A percentile compares a stretch with the other conserved stretches of the same genome.
Evolutionary conservation across 2,113 vertebrate genomes (phyloP).

Genomic region (Sorex araneus): DNA sequence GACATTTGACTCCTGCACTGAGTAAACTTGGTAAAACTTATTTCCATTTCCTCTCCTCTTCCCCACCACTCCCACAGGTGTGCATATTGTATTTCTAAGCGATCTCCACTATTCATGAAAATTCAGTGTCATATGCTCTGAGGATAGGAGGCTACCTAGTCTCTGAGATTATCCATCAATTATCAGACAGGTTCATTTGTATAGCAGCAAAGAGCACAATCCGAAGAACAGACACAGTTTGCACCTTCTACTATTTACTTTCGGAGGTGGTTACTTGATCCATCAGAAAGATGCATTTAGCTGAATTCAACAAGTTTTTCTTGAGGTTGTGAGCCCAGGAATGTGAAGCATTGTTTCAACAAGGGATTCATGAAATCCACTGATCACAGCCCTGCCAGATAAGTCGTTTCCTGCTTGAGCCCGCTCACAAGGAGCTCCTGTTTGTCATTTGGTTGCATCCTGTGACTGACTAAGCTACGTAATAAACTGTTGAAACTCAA

Average conservation of each 20-base stretch:
- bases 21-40: constrained; percentile 24
- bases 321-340: not conserved
- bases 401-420: constrained; percentile 61
- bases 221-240: not conserved
- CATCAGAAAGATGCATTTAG: constrained; percentile 15
- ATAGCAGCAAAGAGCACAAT: constrained; percentile 16
- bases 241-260: constrained; percentile 1
- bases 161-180: constrained; percentile 3
- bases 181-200: not conserved
- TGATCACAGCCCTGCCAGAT: constrained; percentile 59
- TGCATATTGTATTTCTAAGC: not conserved
- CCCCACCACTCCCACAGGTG: not conserved
- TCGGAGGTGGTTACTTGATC: not conserved
- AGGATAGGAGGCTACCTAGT: not conserved
- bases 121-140: not conserved
- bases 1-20: not conserved
- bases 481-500: constrained; percentile 68
- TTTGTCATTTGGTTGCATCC: constrained; percentile 71
- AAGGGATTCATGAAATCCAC: constrained; percentile 46
- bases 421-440: constrained; percentile 58
- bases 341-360: constrained; percentile 38
- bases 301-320: constrained; percentile 20
- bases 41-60: not conserved
- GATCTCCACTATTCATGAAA: not conserved
- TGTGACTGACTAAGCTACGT: constrained; percentile 60